Evolutionary conservation across 2,888 invertebrate genomes (phyloP).

Genomic region (Ypsolopha scabrella): DNA sequence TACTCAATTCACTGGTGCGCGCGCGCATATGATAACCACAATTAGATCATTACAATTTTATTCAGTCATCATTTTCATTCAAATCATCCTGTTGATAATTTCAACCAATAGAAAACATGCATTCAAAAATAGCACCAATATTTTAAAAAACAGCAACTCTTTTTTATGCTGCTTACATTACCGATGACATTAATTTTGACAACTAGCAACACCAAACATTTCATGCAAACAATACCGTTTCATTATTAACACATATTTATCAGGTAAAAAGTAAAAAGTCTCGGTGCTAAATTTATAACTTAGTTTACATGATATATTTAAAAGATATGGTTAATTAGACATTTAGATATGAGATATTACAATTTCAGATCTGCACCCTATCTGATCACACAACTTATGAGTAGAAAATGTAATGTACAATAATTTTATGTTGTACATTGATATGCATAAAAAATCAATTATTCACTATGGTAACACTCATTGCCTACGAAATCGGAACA

Average conservation of each 20-base stretch:
- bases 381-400: slow-evolving; percentile 40
- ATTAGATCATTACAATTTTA: neutral
- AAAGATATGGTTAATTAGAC: slow-evolving; percentile 39
- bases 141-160: slow-evolving; percentile 51
- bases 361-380: slow-evolving; percentile 35
- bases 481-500: slow-evolving; percentile 38
- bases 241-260: too few relatives aligned
- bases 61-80: neutral
- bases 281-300: slow-evolving; percentile 7
- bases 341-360: slow-evolving; percentile 22
- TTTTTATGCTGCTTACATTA: neutral
- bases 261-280: neutral
- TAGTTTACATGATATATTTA: slow-evolving; percentile 16
- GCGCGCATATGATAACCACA: slow-evolving; percentile 24
- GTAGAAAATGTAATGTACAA: slow-evolving; percentile 31
- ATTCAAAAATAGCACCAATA: slow-evolving; percentile 62
- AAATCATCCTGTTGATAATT: neutral
- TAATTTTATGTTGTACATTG: slow-evolving; percentile 36
- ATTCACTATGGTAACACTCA: slow-evolving; percentile 56
- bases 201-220: too few relatives aligned
- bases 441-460: slow-evolving; percentile 52
- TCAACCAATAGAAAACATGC: slow-evolving; percentile 6
- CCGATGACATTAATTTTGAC: too few relatives aligned
- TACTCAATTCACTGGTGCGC: slow-evolving; percentile 55
- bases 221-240: too few relatives aligned